phyloP scores from a whole-genome alignment of 1,140 invertebrate species.

The Meloidogyne chitwoodi region DNA sequence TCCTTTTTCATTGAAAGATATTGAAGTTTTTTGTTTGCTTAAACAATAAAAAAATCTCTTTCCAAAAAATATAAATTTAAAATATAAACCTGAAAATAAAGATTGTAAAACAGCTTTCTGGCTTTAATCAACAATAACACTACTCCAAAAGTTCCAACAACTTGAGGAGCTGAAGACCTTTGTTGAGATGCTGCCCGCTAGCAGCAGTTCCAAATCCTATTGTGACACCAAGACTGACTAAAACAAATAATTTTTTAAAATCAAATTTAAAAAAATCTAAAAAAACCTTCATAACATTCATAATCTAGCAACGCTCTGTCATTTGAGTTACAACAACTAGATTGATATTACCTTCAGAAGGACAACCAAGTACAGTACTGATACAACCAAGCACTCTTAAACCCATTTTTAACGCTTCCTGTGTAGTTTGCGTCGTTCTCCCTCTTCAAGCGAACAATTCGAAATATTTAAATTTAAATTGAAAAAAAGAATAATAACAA shows the following conservation, averaged over 20 bases:
- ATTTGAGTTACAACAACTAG: conserved; percentile 73
- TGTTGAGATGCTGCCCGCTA: conserved; percentile 20
- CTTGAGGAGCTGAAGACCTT: conserved; percentile 1
- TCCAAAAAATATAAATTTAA: no score
- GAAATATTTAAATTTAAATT: conserved; percentile 70
- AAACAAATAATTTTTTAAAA: no score
- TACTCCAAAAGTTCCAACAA: conserved; percentile 38
- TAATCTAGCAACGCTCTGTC: conserved; percentile 72
- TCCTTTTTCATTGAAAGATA: conserved; percentile 19
- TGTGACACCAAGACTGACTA: conserved; percentile 92
- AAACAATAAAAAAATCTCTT: conserved; percentile 1
- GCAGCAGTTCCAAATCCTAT: conserved; percentile 92
- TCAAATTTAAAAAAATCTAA: background rate
- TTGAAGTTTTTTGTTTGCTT: conserved; percentile 11
- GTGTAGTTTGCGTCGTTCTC: conserved; percentile 70
- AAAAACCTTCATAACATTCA: conserved; percentile 62
- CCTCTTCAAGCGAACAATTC: conserved; percentile 84
- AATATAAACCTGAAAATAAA: conserved; percentile 19
- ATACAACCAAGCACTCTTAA: conserved; percentile 74
- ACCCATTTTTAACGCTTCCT: conserved; percentile 70
- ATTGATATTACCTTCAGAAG: conserved; percentile 82
- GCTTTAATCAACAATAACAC: conserved; percentile 26
- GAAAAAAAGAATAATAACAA: conserved; percentile 1
- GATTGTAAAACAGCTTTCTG: conserved; percentile 23
- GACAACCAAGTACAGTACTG: conserved; percentile 75